Evolutionary conservation across 30 jellyfish, hydroid and myxozoan species (phyloP).

Genomic region (Turritopsis rubra): DNA sequence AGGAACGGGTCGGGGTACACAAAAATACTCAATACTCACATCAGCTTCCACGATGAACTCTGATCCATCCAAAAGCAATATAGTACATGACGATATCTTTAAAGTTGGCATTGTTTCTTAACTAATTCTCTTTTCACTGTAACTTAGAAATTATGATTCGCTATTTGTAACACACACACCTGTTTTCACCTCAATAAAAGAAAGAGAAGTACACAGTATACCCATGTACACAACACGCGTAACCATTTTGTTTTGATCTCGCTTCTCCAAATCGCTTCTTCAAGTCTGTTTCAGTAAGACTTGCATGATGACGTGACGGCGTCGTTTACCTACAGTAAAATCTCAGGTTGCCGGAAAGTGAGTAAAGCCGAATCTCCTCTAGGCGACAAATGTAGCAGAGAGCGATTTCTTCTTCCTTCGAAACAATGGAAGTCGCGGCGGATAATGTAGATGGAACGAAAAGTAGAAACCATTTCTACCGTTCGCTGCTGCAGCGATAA

Average conservation of each 20-base stretch:
- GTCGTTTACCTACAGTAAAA: too few relatives aligned
- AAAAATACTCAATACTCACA: neutral
- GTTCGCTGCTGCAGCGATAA: too few relatives aligned
- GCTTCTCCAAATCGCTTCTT: neutral
- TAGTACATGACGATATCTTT: neutral
- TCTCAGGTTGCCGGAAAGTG: too few relatives aligned
- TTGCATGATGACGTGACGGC: neutral
- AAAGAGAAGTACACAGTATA: neutral
- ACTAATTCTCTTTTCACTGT: neutral
- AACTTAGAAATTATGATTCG: neutral
- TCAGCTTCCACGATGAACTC: conserved; percentile 8
- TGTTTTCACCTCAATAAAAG: neutral
- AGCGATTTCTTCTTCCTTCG: too few relatives aligned
- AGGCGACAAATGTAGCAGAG: too few relatives aligned
- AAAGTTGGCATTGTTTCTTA: neutral
- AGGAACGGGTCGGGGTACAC: neutral
- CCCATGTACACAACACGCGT: neutral
- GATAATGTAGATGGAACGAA: too few relatives aligned
- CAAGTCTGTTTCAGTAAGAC: neutral
- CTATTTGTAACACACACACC: neutral
- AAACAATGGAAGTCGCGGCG: too few relatives aligned
- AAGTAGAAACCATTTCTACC: too few relatives aligned
- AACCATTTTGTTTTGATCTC: conserved; percentile 8
- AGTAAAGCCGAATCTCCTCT: too few relatives aligned
- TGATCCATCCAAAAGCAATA: neutral